Evolutionary conservation across 1,140 invertebrate species (phyloP).

Genomic region (Polypedilum pembai): DNA sequence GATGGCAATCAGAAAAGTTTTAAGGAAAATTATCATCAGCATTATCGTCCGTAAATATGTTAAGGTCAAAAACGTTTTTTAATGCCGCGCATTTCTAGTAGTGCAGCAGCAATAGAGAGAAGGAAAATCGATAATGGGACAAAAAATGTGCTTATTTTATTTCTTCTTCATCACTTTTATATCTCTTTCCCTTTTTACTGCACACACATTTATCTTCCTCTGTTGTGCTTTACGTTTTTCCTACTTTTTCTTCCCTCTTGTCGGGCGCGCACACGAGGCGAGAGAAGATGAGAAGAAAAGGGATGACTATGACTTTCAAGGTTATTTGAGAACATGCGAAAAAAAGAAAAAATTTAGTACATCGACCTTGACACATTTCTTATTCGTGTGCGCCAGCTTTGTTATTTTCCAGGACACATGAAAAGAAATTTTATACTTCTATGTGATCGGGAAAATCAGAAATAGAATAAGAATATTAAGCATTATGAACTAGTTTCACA

Average conservation of each 20-base stretch:
- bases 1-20: not conserved
- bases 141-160: not conserved
- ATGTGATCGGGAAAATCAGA: too few species aligned
- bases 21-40: not conserved
- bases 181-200: not conserved
- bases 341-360: not conserved
- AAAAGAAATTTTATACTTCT: too few species aligned
- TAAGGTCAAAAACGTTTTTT: not conserved
- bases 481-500: too few species aligned
- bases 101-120: not conserved
- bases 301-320: not conserved
- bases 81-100: not conserved
- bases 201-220: not conserved
- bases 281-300: not conserved
- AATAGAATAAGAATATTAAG: too few species aligned
- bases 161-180: too few species aligned
- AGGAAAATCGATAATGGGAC: not conserved
- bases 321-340: not conserved
- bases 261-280: not conserved
- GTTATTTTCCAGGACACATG: not conserved
- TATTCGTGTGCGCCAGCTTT: not conserved
- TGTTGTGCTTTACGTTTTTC: not conserved
- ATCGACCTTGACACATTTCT: slow-evolving; percentile 3
- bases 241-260: not conserved
- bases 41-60: not conserved